Evolutionary conservation across 2,888 invertebrate genomes (phyloP), one percentile per base, ranked within the genome.

Genomic region (Macrosiphum euphorbiae): DNA sequence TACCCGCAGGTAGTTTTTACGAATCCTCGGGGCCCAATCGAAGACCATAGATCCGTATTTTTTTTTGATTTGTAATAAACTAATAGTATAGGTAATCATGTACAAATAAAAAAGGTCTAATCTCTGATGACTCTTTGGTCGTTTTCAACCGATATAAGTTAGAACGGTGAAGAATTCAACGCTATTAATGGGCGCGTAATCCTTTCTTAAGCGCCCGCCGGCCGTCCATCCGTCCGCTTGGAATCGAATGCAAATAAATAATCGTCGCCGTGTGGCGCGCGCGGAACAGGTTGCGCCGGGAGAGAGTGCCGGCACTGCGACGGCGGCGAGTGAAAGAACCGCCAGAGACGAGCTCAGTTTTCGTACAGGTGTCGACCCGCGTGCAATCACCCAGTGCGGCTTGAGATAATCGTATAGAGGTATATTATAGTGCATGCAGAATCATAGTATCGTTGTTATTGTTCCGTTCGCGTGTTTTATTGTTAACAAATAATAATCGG

Each of bases 291-390:
- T 90, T 86, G 85, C 89, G 92, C 35, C 58, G 90, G 89, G 93
- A 93, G 93, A 93, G 93, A 93, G 93, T 90, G 89, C 88, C 92
- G 87, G 24, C 61, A n/a, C 41, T 55, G 91, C 84, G 84, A 84
- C 50, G 50, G 26, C 44, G 61, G 87, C 67, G 11, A 86, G 92
- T 92, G 92, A 92, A 92, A 92, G 92, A 92, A 92, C 50, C 92
- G 88, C 55, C 92, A 10, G 92, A 93, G 93, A 94, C 85, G 93
- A 86, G 52, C 90, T 94, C 93, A 94, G 93, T 94, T 94, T 94
- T 94, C 93, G 85, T 90, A 94, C 93, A 94, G 93, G 89, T 94
- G 93, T 86, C 85, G 90, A 35, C 28, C 89, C 90, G 93, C 90
- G 93, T 85, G 89, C n/a, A 89, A 5, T 85, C 84, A 88, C 28